phyloP scores from a whole-genome alignment of 2,113 vertebrate genomes.

The Coreoperca whiteheadi region DNA sequence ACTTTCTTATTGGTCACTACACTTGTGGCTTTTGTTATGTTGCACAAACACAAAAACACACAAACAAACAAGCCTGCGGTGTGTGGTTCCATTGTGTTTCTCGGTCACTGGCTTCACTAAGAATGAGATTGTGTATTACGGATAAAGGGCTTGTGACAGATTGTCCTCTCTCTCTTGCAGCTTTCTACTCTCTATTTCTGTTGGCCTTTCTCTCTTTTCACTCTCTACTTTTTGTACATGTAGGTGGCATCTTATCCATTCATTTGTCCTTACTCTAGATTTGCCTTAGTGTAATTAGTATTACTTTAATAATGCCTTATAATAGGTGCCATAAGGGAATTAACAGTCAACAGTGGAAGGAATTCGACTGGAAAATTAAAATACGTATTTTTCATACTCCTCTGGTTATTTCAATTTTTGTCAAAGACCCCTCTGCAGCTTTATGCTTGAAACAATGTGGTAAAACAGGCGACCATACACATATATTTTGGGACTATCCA shows the following conservation, averaged over 20 bases:
- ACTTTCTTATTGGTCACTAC: neutral
- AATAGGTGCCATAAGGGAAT: no score
- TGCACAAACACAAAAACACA: neutral
- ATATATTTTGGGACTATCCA: no score
- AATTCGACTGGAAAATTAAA: no score
- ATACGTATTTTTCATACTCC: no score
- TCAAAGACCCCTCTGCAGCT: no score
- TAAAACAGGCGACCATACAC: no score
- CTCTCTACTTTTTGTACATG: neutral
- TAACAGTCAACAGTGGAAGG: no score
- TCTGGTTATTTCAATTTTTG: no score
- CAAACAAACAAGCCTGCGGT: neutral
- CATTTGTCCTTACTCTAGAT: neutral
- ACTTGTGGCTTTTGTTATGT: neutral
- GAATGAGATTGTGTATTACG: conserved; percentile 2
- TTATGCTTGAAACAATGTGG: no score
- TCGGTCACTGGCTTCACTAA: conserved; percentile 4
- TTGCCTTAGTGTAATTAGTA: neutral
- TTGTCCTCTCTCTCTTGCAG: neutral
- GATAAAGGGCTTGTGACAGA: conserved; percentile 9
- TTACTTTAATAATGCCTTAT: no score
- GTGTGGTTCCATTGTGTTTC: conserved; percentile 5
- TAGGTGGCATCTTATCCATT: neutral
- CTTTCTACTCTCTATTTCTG: neutral
- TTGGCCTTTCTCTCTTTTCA: neutral